These are phyloP conservation scores for Hirundichthys speculiger DNA, from an alignment of 2,113 vertebrate genomes.

Conservation along the genomic window DNA sequence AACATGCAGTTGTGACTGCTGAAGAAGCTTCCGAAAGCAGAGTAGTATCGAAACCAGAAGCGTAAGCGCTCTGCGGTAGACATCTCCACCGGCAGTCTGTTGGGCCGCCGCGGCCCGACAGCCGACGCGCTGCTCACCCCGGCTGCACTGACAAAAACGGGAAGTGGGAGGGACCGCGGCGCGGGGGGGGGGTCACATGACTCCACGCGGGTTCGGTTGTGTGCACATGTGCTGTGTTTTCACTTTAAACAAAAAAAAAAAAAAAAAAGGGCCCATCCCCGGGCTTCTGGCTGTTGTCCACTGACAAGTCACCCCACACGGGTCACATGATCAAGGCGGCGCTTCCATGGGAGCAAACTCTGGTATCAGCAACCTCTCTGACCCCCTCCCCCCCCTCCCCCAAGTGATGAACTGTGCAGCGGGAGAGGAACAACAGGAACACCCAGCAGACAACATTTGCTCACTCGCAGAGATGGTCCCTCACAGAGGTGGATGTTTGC, in stretches of 20 bases:
- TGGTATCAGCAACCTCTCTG: constrained; percentile 69
- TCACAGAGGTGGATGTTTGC: constrained; percentile 2
- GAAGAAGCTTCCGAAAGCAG: no score
- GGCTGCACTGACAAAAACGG: constrained; percentile 40
- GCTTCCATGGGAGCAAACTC: constrained; percentile 48
- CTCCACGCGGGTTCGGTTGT: constrained; percentile 3
- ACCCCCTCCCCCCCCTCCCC: constrained; percentile 47
- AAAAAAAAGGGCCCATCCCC: constrained; percentile 34
- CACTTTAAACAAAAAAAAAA: constrained; percentile 30
- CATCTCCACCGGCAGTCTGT: constrained; percentile 36
- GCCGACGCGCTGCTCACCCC: constrained; percentile 16
- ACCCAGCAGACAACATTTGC: constrained; percentile 27
- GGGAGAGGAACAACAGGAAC: constrained; percentile 43
- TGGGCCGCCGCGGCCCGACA: constrained; percentile 48
- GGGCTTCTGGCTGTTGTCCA: constrained; percentile 46
- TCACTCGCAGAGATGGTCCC: constrained; percentile 7
- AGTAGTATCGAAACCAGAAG: constrained; percentile 67
- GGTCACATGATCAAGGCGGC: constrained; percentile 51
- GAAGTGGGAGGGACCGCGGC: constrained; percentile 36
- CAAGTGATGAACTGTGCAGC: constrained; percentile 36
- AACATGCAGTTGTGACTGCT: no score
- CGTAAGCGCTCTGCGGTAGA: constrained; percentile 32
- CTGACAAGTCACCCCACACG: constrained; percentile 56
- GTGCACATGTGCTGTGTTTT: constrained; percentile 35
- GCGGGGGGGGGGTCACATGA: constrained; percentile 49